These are phyloP conservation scores for Philopedon plagiatum DNA, from an alignment of 2,888 invertebrate genomes.

Conservation along the genomic window DNA sequence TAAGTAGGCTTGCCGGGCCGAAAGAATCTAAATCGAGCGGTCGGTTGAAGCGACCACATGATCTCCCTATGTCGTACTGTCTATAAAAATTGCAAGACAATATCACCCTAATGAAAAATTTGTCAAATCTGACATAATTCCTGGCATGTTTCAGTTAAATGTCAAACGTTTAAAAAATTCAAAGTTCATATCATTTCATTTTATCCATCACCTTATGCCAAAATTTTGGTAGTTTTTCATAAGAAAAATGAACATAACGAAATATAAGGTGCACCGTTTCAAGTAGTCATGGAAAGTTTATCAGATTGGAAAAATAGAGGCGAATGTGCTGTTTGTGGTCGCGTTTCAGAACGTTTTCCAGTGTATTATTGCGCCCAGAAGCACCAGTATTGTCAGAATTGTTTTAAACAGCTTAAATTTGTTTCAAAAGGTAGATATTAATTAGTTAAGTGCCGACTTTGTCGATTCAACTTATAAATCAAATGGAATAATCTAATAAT, in stretches of 20 bases:
- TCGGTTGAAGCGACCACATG: too few species aligned
- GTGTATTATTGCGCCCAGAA: conserved; percentile 62
- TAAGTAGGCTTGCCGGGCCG: too few species aligned
- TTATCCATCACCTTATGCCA: conserved; percentile 29
- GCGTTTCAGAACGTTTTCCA: conserved; percentile 61
- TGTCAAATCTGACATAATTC: neutral
- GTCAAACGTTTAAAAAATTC: conserved; percentile 29
- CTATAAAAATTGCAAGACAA: too few species aligned
- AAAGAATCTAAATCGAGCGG: too few species aligned
- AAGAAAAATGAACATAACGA: conserved; percentile 30
- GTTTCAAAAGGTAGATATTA: conserved; percentile 57
- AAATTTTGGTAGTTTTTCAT: conserved; percentile 48
- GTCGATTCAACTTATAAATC: too few species aligned
- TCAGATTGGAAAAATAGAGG: conserved; percentile 53
- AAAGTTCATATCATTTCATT: conserved; percentile 29
- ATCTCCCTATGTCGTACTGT: too few species aligned
- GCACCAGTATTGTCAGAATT: conserved; percentile 62
- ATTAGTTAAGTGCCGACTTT: neutral
- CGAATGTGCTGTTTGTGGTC: conserved; percentile 61
- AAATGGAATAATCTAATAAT: too few species aligned
- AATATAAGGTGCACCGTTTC: conserved; percentile 10
- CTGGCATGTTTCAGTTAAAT: conserved; percentile 19
- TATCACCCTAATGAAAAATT: neutral
- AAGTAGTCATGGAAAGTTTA: conserved; percentile 51
- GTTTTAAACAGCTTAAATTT: conserved; percentile 59